Conservation (phyloP, 2,113 vertebrate genomes). For the Marcusenius ussheri region DNA sequence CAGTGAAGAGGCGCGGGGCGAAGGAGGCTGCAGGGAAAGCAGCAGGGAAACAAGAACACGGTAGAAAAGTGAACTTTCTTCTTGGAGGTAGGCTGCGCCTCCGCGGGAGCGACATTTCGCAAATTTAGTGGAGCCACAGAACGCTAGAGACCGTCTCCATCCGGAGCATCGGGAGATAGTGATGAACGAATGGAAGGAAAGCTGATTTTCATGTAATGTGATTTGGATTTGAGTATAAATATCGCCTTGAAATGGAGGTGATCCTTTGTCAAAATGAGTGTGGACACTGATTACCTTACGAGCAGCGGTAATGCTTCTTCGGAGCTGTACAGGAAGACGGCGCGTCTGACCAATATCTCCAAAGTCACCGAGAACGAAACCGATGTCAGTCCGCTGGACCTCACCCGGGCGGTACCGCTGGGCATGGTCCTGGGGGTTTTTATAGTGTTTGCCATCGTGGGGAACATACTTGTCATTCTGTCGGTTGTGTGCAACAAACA, state of each 20-base stretch:
- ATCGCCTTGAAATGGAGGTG: slow-evolving; percentile 9
- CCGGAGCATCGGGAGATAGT: not conserved
- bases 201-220: not conserved
- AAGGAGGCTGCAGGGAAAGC: not conserved
- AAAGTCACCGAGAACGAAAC: slow-evolving; percentile 16
- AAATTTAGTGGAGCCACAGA: not conserved
- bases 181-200: not conserved
- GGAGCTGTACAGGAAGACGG: slow-evolving; percentile 1
- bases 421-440: slow-evolving; percentile 70
- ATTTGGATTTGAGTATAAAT: not conserved
- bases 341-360: not conserved
- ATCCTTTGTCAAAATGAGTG: slow-evolving; percentile 10
- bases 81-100: not conserved
- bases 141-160: not conserved
- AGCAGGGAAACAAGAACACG: not conserved
- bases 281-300: slow-evolving; percentile 18
- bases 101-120: not conserved
- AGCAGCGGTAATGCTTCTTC: slow-evolving; percentile 14
- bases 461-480: slow-evolving; percentile 63
- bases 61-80: not conserved
- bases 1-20: not conserved
- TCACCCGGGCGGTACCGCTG: slow-evolving; percentile 60
- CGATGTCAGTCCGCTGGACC: slow-evolving; percentile 13
- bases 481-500: slow-evolving; percentile 74
- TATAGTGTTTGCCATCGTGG: slow-evolving; percentile 69